Evolutionary conservation across 2,888 invertebrate species (phyloP), one percentile per base, ranked within the genome.

Genomic region (Leptodirus hochenwartii): DNA sequence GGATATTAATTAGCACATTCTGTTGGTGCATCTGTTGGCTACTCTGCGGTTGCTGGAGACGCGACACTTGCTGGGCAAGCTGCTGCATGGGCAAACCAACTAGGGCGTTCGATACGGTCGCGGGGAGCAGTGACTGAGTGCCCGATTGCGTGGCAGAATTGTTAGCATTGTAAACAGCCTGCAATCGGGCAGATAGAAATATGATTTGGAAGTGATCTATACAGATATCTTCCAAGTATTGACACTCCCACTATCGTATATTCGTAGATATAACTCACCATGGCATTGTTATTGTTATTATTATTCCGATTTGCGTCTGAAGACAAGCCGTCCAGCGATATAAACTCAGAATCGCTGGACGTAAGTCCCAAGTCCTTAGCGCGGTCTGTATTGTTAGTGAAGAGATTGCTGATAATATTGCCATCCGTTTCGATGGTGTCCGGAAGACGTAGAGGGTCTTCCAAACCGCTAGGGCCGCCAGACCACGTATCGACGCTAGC

Each of bases 1-100:
- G 69, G 16, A 69, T 69, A 40, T 69, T 69, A 27, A 69, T 69
- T 53, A 69, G 59, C 2, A 69, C 69, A 43, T 69, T 69, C 44
- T 69, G 69, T 43, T 69, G 69, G 42, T 69, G 69, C 30, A 68
- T 61, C 27, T 47, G 46, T 28, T 43, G 45, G 17, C 35, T 35
- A 17, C 35, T 35, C 16, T 41, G 39, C 15, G 46, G 40, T 2
- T 53, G 53, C 37, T 52, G 52, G 16, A 55, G 36, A 25, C 56
- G 43, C 3, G 54, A 53, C 8, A 59, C 58, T 38, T 61, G 61
- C 37, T 60, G 58, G 4, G 58, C 56, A 23, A 60, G 39, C 29
- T 59, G 59, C 41, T 60, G 57, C 50, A 60, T 57, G 4, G 59
- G 58, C 10, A 56, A 45, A 12, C 53, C 54, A 2, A 53, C 47